Evolutionary conservation across 2,113 vertebrate genomes (phyloP).

Genomic region (Motacilla tschutschensis): DNA sequence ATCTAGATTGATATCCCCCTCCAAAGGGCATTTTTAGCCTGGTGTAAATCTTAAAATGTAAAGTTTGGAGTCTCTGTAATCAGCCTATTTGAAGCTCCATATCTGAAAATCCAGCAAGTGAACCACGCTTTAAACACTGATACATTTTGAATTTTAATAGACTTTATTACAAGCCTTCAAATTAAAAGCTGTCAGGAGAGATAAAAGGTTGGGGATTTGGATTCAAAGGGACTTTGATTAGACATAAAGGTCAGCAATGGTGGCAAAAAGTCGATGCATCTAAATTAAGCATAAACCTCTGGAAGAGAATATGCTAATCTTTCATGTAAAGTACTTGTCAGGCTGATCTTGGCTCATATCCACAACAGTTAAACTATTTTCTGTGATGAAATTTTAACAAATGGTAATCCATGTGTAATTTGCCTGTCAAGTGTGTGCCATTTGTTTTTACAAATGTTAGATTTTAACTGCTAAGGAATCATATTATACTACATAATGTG

Average conservation of each 20-base stretch:
- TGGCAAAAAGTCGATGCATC: slow-evolving; percentile 63
- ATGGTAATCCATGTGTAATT: slow-evolving; percentile 69
- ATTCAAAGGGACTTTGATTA: slow-evolving; percentile 70
- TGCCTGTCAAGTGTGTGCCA: slow-evolving; percentile 56
- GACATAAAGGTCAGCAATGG: slow-evolving; percentile 66
- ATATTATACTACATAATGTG: slow-evolving; percentile 11
- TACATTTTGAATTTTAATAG: slow-evolving; percentile 63
- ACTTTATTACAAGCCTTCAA: slow-evolving; percentile 69
- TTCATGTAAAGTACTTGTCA: slow-evolving; percentile 66
- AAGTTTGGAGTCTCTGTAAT: slow-evolving; percentile 28
- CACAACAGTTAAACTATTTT: slow-evolving; percentile 68
- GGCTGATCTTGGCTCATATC: slow-evolving; percentile 55
- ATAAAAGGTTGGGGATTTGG: slow-evolving; percentile 66
- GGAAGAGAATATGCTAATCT: slow-evolving; percentile 69
- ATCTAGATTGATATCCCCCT: neutral
- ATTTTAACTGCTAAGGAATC: slow-evolving; percentile 39
- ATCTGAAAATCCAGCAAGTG: slow-evolving; percentile 25
- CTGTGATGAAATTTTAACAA: slow-evolving; percentile 67
- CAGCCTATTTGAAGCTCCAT: slow-evolving; percentile 29
- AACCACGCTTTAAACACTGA: slow-evolving; percentile 22
- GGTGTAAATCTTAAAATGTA: neutral
- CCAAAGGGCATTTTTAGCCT: neutral
- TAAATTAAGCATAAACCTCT: slow-evolving; percentile 72
- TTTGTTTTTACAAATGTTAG: slow-evolving; percentile 62
- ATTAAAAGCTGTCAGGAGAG: slow-evolving; percentile 71